Percentiles rank a stretch among this genome's conserved stretches.
Conservation (phyloP, 2,113 vertebrate species). For the Lontra canadensis region DNA sequence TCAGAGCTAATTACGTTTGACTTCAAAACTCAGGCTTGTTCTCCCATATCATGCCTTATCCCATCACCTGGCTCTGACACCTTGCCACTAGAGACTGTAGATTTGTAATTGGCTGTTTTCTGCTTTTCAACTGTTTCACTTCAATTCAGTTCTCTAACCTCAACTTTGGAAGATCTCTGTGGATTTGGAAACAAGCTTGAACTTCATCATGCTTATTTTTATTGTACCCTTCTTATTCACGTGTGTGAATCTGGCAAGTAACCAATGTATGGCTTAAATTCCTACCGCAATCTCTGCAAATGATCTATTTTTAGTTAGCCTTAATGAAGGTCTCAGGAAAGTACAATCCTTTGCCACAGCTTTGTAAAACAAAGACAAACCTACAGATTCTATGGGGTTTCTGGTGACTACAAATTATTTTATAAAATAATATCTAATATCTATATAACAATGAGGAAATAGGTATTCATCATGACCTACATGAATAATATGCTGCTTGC, state of each 20-base stretch:
- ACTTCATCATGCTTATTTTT: not conserved
- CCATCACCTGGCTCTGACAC: not conserved
- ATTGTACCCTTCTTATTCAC: not conserved
- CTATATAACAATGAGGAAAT: not conserved
- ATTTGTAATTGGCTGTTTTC: slow-evolving; percentile 8
- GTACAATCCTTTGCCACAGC: not conserved
- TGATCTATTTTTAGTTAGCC: not conserved
- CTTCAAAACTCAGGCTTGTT: slow-evolving; percentile 5
- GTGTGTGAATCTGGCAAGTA: not conserved
- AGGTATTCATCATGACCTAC: not conserved
- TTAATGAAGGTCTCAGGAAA: not conserved
- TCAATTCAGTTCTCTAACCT: not conserved
- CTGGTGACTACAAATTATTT: slow-evolving; percentile 22
- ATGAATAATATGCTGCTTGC: not conserved
- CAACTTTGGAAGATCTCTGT: not conserved
- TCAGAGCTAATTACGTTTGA: not conserved
- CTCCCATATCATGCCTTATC: not conserved
- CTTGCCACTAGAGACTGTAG: not conserved
- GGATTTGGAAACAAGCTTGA: not conserved
- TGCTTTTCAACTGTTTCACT: not conserved
- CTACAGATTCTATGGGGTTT: not conserved
- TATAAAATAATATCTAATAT: not conserved
- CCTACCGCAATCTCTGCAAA: not conserved
- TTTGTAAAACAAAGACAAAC: slow-evolving; percentile 13
- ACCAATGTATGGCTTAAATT: not conserved